phyloP scores from a whole-genome alignment of 2,113 vertebrate species.

The Scolopax mira region DNA sequence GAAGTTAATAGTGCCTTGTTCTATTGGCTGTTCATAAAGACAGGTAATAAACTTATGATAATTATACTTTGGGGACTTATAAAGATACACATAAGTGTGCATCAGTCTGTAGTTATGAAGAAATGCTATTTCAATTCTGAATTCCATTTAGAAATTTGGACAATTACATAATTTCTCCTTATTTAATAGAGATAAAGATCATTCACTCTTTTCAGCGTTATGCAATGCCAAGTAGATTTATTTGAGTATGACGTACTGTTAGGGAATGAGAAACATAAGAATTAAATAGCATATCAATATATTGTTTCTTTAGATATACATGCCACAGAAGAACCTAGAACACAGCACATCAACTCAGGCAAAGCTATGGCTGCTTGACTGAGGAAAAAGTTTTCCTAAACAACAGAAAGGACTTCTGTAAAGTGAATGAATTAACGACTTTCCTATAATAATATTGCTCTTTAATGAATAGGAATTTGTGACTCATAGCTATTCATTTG shows the following conservation, averaged over 20 bases:
- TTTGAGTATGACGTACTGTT: neutral
- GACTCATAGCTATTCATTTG: neutral
- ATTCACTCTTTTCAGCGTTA: neutral
- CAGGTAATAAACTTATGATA: slow-evolving; percentile 43
- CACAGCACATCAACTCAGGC: neutral
- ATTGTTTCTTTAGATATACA: neutral
- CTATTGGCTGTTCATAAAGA: slow-evolving; percentile 56
- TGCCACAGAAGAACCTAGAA: neutral
- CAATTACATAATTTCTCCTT: neutral
- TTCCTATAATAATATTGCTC: neutral
- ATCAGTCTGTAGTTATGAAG: neutral
- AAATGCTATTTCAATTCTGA: slow-evolving; percentile 13
- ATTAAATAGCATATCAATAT: neutral
- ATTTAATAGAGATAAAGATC: neutral
- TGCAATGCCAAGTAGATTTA: neutral
- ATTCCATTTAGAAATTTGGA: slow-evolving; percentile 31
- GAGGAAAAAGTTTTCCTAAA: neutral
- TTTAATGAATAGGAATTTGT: neutral
- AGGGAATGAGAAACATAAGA: neutral
- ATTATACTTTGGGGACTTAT: slow-evolving; percentile 28
- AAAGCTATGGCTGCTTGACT: neutral
- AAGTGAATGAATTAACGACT: neutral
- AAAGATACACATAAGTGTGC: neutral
- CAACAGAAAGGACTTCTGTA: neutral
- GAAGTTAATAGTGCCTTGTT: slow-evolving; percentile 38